phyloP scores from a whole-genome alignment of 30 jellyfish, hydroid and myxozoan species.

The Aurelia aurita complex sp. Pacific region DNA sequence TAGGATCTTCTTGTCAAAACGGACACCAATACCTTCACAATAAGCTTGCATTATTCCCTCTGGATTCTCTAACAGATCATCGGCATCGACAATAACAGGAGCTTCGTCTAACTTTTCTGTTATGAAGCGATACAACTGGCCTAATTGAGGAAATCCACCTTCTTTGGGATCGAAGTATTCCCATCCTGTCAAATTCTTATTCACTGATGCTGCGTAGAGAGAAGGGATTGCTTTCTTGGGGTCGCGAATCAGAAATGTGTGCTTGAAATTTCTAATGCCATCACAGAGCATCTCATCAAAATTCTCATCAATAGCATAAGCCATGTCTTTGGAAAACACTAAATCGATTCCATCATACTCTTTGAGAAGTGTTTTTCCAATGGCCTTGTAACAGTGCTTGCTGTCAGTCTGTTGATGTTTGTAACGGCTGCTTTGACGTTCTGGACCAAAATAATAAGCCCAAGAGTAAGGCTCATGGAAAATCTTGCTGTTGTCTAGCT shows the following conservation, averaged over 20 bases:
- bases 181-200: slow-evolving; percentile 86
- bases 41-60: slow-evolving; percentile 83
- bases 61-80: slow-evolving; percentile 88
- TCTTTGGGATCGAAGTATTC: slow-evolving; percentile 80
- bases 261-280: slow-evolving; percentile 67
- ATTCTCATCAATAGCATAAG: slow-evolving; percentile 67
- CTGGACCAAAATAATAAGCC: slow-evolving; percentile 93
- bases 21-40: slow-evolving; percentile 80
- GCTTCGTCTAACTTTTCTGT: slow-evolving; percentile 26
- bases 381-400: slow-evolving; percentile 40
- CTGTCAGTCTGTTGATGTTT: slow-evolving; percentile 39
- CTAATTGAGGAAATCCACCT: slow-evolving; percentile 74
- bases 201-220: slow-evolving; percentile 83
- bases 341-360: slow-evolving; percentile 79
- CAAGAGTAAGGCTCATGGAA: slow-evolving; percentile 92
- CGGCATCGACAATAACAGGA: slow-evolving; percentile 93
- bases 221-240: slow-evolving; percentile 89
- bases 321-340: slow-evolving; percentile 91
- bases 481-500: slow-evolving; percentile 75
- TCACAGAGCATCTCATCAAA: slow-evolving; percentile 55
- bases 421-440: slow-evolving; percentile 88
- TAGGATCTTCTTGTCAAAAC: slow-evolving; percentile 77
- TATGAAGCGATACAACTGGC: slow-evolving; percentile 59
- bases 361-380: slow-evolving; percentile 38
- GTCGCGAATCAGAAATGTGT: slow-evolving; percentile 82